These are phyloP conservation scores for Solenopsis invicta DNA, from an alignment of 1,140 invertebrate species.

Conservation along the genomic window DNA sequence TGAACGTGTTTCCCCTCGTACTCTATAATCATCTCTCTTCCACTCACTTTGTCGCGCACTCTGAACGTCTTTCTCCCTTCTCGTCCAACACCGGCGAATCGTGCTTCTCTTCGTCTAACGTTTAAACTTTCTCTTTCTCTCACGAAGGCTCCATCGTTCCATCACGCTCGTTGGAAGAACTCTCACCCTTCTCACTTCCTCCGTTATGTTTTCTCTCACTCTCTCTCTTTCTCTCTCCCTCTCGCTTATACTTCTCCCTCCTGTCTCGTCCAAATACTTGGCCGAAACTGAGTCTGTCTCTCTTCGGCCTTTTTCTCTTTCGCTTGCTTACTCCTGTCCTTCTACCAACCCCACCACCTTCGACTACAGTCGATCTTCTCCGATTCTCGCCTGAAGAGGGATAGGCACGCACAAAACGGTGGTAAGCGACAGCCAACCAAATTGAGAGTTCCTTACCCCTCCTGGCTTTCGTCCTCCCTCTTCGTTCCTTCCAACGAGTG, in stretches of 20 bases:
- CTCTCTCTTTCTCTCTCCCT: background rate
- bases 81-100: constrained; percentile 11
- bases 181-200: background rate
- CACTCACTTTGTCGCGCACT: constrained; percentile 39
- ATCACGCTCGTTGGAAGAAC: constrained; percentile 38
- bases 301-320: constrained; percentile 40
- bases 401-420: constrained; percentile 55
- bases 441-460: constrained; percentile 83
- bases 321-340: constrained; percentile 1
- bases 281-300: constrained; percentile 37
- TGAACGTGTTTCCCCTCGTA: constrained; percentile 20
- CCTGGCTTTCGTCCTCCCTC: constrained; percentile 60
- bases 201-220: constrained; percentile 1
- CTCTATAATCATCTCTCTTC: constrained; percentile 12
- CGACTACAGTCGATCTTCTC: constrained; percentile 56
- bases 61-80: constrained; percentile 53
- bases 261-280: constrained; percentile 47
- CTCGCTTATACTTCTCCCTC: constrained; percentile 43
- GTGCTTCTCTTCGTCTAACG: constrained; percentile 41
- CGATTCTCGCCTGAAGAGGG: constrained; percentile 58
- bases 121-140: constrained; percentile 38
- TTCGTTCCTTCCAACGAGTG: constrained; percentile 28
- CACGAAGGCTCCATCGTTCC: constrained; percentile 27
- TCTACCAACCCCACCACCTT: constrained; percentile 48
- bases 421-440: constrained; percentile 83